Base-by-base conservation (phyloP, 2,797 vertebrate genomes). In the Rhynchotus rufescens region DNA sequence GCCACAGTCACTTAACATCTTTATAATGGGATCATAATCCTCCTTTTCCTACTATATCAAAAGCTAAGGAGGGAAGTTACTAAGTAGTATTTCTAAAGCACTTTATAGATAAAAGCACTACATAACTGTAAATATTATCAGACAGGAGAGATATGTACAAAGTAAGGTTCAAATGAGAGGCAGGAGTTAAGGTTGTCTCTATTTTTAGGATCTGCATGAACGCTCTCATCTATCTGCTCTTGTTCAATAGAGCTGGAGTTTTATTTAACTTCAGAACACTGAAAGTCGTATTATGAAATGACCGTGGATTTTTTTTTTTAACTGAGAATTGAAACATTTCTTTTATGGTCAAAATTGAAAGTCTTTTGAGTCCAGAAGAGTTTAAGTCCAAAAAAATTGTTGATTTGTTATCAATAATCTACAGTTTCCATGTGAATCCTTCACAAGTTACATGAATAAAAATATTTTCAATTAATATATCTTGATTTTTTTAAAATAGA, bases 71-170 rank as follows among this genome's bases (percentile, higher is more conserved):
- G 89, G 81, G 30, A 81, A 54, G 32, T 74, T 78, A 60, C 44
- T 79, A 67, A 84, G n/a, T 22, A 65, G n/a, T 49, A 80, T 82
- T 93, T 90, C 32, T 82, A 68, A 80, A 59, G 44, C 65, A 79
- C 30, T 89, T 82, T 7, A 66, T 40, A 23, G 15, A 40, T 66
- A 72, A 85, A 88, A 76, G 5, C 74, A 81, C 56, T 66, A 36
- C 26, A 54, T 26, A 84, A 80, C 65, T 65, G 47, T 82, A 88
- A 90, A 82, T 67, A 77, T 42, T 67, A 71, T 28, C 47, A 62
- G 71, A 84, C 32, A 74, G 52, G 86, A 90, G 52, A 84, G 7
- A 45, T 22, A 78, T 7, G 23, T 47, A 61, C 23, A 74, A 84
- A 80, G 38, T 38, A 60, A 79, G 52, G 68, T 65, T 67, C 82